Conservation (phyloP, 2,113 vertebrate genomes). For the Atrichornis clamosus region DNA sequence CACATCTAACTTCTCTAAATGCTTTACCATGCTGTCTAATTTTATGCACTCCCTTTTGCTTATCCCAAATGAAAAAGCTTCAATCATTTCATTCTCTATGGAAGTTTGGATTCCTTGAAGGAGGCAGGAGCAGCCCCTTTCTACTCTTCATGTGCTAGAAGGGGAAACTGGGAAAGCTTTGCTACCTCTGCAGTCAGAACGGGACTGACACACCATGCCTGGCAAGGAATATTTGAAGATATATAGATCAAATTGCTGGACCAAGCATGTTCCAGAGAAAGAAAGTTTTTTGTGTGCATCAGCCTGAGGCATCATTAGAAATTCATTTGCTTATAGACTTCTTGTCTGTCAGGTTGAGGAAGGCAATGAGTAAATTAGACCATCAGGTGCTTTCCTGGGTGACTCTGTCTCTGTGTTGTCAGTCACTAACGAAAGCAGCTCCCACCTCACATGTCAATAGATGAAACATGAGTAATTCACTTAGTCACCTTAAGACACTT, state of each 20-base stretch:
- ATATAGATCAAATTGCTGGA: neutral
- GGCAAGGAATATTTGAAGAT: neutral
- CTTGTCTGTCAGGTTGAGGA: neutral
- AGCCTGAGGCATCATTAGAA: slow-evolving; percentile 18
- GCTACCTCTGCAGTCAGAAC: neutral
- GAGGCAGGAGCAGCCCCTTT: neutral
- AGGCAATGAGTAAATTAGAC: neutral
- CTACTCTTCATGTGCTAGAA: neutral
- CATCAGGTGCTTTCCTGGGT: slow-evolving; percentile 28
- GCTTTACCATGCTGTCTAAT: neutral
- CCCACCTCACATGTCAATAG: neutral
- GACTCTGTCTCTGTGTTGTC: slow-evolving; percentile 17
- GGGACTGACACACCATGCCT: neutral
- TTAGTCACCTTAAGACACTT: neutral
- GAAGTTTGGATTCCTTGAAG: neutral
- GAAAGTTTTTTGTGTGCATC: neutral
- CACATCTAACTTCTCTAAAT: neutral
- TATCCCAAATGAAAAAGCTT: neutral
- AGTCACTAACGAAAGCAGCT: slow-evolving; percentile 34
- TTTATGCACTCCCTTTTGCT: neutral
- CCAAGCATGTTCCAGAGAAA: neutral
- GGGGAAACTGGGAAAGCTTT: neutral
- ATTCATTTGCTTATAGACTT: neutral
- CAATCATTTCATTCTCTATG: neutral
- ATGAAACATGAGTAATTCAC: slow-evolving; percentile 29